phyloP scores from a whole-genome alignment of 2,113 vertebrate species.

The Heptranchias perlo region DNA sequence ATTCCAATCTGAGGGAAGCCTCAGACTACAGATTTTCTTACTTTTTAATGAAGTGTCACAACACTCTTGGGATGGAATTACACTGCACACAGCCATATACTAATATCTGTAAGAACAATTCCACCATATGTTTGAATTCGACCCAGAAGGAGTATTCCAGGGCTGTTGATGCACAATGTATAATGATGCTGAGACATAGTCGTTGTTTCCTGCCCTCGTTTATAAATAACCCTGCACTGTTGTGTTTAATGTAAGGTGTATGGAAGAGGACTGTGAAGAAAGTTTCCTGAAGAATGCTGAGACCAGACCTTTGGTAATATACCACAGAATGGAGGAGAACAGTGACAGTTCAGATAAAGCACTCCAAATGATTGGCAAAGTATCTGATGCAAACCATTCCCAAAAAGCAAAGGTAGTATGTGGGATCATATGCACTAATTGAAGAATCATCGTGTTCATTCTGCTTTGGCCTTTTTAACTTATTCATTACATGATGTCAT shows the following conservation, averaged over 20 bases:
- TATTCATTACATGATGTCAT: neutral
- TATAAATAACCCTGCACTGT: neutral
- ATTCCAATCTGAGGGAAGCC: neutral
- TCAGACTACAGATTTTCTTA: neutral
- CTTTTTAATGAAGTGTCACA: neutral
- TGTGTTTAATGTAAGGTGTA: slow-evolving; percentile 60
- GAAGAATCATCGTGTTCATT: slow-evolving; percentile 2
- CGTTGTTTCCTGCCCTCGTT: neutral
- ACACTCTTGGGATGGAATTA: neutral
- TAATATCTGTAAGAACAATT: neutral
- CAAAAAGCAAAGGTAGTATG: slow-evolving; percentile 76
- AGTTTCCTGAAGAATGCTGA: slow-evolving; percentile 85
- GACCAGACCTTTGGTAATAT: slow-evolving; percentile 79
- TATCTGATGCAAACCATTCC: slow-evolving; percentile 68
- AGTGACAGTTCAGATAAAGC: slow-evolving; percentile 57
- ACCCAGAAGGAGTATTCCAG: neutral
- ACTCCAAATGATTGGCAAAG: slow-evolving; percentile 74
- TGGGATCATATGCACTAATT: neutral
- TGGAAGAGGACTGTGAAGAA: slow-evolving; percentile 85
- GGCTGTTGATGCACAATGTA: neutral
- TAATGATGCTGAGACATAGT: neutral
- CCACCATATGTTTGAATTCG: neutral
- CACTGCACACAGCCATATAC: too few relatives aligned
- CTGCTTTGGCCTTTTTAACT: neutral
- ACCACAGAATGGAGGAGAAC: slow-evolving; percentile 64